A percentile compares a stretch with the other conserved stretches of the same genome.
Conservation (phyloP, 2,888 invertebrate species). For the Lepidochitona cinerea region DNA sequence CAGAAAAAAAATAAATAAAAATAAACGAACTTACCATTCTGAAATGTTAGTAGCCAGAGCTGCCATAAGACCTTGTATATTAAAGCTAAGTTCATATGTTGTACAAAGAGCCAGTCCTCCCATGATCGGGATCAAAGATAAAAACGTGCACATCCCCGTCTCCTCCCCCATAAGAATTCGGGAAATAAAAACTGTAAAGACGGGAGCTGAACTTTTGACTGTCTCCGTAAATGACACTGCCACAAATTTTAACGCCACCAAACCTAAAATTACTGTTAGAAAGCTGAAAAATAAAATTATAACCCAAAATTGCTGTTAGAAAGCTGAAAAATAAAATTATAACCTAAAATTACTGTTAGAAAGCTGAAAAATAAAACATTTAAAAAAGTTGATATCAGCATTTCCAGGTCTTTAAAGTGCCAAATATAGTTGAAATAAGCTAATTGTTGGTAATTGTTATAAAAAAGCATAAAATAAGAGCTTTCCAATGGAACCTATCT, state of each 20-base stretch:
- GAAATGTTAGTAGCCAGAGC: conserved; percentile 85
- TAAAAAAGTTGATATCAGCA: no score
- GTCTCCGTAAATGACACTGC: conserved; percentile 87
- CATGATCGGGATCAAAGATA: conserved; percentile 84
- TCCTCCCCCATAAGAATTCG: conserved; percentile 71
- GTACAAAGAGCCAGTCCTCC: conserved; percentile 82
- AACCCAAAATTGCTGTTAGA: conserved; percentile 81
- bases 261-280: conserved; percentile 81
- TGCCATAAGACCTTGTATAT: conserved; percentile 80
- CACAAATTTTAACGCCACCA: conserved; percentile 83
- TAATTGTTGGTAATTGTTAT: no score
- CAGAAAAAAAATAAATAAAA: no score
- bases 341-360: conserved; percentile 81
- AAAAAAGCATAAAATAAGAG: no score
- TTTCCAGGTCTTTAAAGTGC: no score
- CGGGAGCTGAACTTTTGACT: conserved; percentile 84
- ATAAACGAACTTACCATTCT: conserved; percentile 77
- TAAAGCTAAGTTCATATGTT: conserved; percentile 83
- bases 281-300: conserved; percentile 75
- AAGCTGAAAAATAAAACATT: conserved; percentile 75
- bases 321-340: conserved; percentile 75
- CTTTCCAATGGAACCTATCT: no score
- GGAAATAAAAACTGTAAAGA: conserved; percentile 84
- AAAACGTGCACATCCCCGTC: conserved; percentile 75
- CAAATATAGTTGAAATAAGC: no score